These are phyloP conservation scores for Aplocera efformata DNA, from an alignment of 2,888 invertebrate genomes.

Conservation along the genomic window DNA sequence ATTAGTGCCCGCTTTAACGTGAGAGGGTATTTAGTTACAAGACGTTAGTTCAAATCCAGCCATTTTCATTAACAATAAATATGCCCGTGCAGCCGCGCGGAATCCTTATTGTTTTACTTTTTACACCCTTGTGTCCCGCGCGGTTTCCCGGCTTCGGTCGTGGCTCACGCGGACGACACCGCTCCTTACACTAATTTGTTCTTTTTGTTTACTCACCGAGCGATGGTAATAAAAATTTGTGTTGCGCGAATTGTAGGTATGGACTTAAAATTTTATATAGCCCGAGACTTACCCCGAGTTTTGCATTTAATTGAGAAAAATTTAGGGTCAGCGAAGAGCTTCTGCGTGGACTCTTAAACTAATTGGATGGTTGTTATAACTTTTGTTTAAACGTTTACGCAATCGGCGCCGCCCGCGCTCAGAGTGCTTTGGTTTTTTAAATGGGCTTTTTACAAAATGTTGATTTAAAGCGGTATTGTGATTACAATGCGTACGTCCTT, in stretches of 20 bases:
- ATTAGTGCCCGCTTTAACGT: conserved; percentile 81
- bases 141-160: conserved; percentile 29
- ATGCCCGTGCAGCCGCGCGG: conserved; percentile 75
- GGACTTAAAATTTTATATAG: conserved; percentile 79
- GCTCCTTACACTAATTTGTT: conserved; percentile 74
- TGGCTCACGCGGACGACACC: conserved; percentile 54
- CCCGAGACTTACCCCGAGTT: conserved; percentile 66
- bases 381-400: conserved; percentile 69
- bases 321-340: conserved; percentile 74
- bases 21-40: conserved; percentile 81
- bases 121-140: conserved; percentile 79
- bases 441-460: background rate
- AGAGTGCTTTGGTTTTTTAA: conserved; percentile 6
- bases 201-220: conserved; percentile 77
- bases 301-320: conserved; percentile 80
- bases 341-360: conserved; percentile 77
- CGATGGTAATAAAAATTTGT: conserved; percentile 78
- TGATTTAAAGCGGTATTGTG: conserved; percentile 22
- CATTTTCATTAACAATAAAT: conserved; percentile 82
- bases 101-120: conserved; percentile 81
- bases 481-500: conserved; percentile 22
- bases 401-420: conserved; percentile 33
- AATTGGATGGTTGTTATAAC: conserved; percentile 77
- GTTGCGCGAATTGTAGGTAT: conserved; percentile 76
- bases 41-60: conserved; percentile 81